Evolutionary conservation across 2,113 vertebrate species (phyloP).

Genomic region (Marmota monax): DNA sequence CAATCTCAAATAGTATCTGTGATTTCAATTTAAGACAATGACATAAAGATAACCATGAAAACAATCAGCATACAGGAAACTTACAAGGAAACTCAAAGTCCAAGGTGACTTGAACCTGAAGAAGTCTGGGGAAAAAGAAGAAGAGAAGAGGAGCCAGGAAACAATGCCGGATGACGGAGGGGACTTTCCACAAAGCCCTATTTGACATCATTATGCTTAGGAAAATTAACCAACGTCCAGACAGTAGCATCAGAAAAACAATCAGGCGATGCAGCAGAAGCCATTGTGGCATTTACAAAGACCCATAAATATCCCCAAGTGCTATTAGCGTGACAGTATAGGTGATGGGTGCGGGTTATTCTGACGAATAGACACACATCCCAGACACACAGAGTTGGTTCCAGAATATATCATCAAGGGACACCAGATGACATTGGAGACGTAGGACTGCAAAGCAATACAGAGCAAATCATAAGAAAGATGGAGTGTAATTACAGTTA

Average conservation of each 20-base stretch:
- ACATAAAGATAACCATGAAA: background rate
- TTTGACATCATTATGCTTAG: constrained; percentile 75
- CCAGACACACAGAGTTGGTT: constrained; percentile 68
- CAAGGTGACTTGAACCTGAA: constrained; percentile 8
- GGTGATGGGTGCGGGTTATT: constrained; percentile 74
- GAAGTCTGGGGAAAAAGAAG: background rate
- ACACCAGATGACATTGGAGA: constrained; percentile 77
- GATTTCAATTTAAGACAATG: background rate
- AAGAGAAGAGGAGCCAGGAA: constrained; percentile 56
- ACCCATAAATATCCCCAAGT: constrained; percentile 79
- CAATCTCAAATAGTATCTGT: background rate
- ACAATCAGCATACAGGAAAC: background rate
- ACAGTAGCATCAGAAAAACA: constrained; percentile 77
- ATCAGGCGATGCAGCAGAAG: constrained; percentile 55
- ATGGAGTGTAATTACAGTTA: constrained; percentile 61
- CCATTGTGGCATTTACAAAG: constrained; percentile 78
- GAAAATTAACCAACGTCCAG: constrained; percentile 81
- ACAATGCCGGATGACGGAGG: constrained; percentile 50
- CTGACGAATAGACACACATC: constrained; percentile 54
- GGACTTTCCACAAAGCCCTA: constrained; percentile 64
- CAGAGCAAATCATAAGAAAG: constrained; percentile 78
- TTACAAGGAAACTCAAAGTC: constrained; percentile 47
- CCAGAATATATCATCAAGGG: constrained; percentile 65
- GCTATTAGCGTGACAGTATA: constrained; percentile 72
- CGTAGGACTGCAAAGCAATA: constrained; percentile 71